phyloP scores from a whole-genome alignment of 2,797 vertebrate genomes.

The Helarctos malayanus region DNA sequence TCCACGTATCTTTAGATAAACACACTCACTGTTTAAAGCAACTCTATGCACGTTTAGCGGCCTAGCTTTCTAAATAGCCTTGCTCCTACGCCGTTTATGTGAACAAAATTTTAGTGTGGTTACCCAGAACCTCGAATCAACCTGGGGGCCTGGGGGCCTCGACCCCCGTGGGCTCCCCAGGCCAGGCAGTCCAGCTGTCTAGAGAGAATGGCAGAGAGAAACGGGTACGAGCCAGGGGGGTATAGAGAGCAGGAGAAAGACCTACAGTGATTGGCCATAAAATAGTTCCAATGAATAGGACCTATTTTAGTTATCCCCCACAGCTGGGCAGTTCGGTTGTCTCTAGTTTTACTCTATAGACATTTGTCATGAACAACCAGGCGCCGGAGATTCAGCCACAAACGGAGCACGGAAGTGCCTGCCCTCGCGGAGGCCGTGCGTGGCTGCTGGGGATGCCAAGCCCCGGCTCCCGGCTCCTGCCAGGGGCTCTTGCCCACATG shows the following conservation, averaged over 20 bases:
- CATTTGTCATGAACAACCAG: background rate
- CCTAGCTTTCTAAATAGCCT: background rate
- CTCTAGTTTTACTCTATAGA: background rate
- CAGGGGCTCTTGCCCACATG: background rate
- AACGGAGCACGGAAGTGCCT: background rate
- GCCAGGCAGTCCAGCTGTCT: background rate
- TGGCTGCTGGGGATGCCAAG: accelerated
- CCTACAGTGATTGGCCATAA: background rate
- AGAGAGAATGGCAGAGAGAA: background rate
- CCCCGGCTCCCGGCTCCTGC: background rate
- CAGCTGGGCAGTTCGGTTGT: background rate
- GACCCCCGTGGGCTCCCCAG: background rate
- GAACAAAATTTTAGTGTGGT: background rate
- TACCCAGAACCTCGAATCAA: background rate
- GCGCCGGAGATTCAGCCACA: background rate
- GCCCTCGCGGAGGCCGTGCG: accelerated
- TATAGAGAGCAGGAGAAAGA: background rate
- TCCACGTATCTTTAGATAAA: background rate
- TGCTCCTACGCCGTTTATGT: background rate
- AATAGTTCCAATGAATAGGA: background rate
- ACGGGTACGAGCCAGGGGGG: background rate
- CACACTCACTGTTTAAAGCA: background rate
- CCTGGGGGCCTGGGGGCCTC: background rate
- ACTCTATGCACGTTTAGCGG: background rate
- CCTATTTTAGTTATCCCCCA: background rate